Evolutionary conservation across 2,888 invertebrate species (phyloP), one percentile per base, ranked within the genome.

Genomic region (Mythimna loreyi): DNA sequence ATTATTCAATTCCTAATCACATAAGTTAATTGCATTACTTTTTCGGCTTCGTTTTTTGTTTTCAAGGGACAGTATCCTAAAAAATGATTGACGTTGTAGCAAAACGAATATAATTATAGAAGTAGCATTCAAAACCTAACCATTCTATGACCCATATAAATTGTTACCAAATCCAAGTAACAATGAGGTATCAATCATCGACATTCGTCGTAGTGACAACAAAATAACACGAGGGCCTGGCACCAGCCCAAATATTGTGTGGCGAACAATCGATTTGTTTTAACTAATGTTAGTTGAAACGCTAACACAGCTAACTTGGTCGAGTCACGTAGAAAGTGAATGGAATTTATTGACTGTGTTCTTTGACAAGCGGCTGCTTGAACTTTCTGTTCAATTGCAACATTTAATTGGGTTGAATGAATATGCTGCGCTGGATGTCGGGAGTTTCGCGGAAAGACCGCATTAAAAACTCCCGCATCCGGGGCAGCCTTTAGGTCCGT

Each of bases 321-420:
- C 70, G 49, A 67, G 73, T 74, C 82, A 83, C 81, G 76, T 82
- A 82, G 83, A 84, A 84, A 84, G 83, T 82, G 71, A 72, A 70
- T 57, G 77, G 57, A 72, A 67, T 72, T 74, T 72, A 70, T 78
- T 80, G 65, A 61, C 67, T 23, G 62, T 61, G 45, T 57, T 69
- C 68, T 77, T 50, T 72, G 75, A 60, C 62, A 53, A 62, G 75
- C 62, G 61, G 49, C 65, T 81, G 58, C 40, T 67, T 81, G 70
- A 76, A 82, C 78, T 76, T 78, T 72, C 67, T 50, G 73, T 64
- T 73, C n/a, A n/a, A 28, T 47, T 66, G 11, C 57, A 43, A 65
- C 55, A 47, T 60, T 56, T 75, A 56, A 56, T 63, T 62, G 25
- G 36, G 50, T 40, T n/a, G n/a, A n/a, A n/a, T n/a, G n/a, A n/a